phyloP scores from a whole-genome alignment of 2,113 vertebrate genomes.

The Bettongia penicillata region DNA sequence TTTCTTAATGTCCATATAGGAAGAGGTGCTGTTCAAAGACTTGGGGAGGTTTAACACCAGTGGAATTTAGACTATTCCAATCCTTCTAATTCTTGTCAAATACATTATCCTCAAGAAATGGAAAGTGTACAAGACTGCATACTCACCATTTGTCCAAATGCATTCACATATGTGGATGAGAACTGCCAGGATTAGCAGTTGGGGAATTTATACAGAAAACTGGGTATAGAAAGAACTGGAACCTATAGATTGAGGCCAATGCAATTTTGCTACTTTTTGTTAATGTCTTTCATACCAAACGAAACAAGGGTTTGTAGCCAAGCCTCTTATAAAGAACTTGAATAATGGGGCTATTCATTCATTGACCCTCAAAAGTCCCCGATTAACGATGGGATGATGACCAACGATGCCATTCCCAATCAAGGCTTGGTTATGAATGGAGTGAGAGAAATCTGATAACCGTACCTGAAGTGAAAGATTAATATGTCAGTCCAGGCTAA shows the following conservation, averaged over 20 bases:
- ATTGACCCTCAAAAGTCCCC: constrained; percentile 18
- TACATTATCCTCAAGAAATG: neutral
- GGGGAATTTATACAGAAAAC: constrained; percentile 28
- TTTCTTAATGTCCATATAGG: constrained; percentile 17
- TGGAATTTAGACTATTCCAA: neutral
- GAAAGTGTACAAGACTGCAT: neutral
- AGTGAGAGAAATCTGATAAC: constrained; percentile 23
- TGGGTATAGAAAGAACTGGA: constrained; percentile 17
- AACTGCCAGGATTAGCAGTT: neutral
- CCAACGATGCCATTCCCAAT: neutral
- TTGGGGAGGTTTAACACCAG: constrained; percentile 29
- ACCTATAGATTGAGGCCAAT: neutral
- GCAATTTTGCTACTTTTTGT: neutral
- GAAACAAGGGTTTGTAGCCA: neutral
- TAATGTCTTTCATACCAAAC: constrained; percentile 19
- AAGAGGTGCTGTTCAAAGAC: constrained; percentile 52
- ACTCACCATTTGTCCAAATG: constrained; percentile 39
- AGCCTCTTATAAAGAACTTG: neutral
- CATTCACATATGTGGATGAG: neutral
- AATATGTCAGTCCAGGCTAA: constrained; percentile 74
- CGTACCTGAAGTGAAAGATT: constrained; percentile 68
- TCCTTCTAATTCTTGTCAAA: constrained; percentile 45
- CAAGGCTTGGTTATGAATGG: constrained; percentile 13
- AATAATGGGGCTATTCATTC: neutral
- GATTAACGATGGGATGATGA: constrained; percentile 11